phyloP scores from a whole-genome alignment of 2,888 invertebrate species.

The Drosophila rellima region DNA sequence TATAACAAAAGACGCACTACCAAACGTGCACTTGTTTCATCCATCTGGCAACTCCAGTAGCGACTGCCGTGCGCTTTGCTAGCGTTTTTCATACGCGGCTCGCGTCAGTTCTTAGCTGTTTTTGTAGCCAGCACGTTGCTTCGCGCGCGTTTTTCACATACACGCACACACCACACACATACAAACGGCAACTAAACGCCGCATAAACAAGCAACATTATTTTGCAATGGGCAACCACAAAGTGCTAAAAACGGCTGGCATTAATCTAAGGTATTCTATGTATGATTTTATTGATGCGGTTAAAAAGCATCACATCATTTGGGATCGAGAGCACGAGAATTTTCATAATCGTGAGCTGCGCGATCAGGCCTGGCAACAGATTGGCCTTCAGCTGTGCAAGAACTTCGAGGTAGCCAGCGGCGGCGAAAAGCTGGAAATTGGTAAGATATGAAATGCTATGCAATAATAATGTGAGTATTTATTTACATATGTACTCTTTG shows the following conservation, averaged over 20 bases:
- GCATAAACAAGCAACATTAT: slow-evolving; percentile 22
- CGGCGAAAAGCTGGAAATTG: slow-evolving; percentile 65
- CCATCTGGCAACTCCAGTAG: slow-evolving; percentile 44
- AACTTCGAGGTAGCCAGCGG: slow-evolving; percentile 48
- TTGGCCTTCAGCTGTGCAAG: slow-evolving; percentile 61
- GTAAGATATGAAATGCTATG: slow-evolving; percentile 36
- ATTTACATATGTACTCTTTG: neutral
- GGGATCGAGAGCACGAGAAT: slow-evolving; percentile 69
- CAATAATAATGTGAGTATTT: neutral
- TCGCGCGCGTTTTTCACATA: slow-evolving; percentile 45
- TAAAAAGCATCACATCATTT: slow-evolving; percentile 58
- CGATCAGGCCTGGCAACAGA: slow-evolving; percentile 70
- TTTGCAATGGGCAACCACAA: slow-evolving; percentile 69
- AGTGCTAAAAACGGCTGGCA: slow-evolving; percentile 64
- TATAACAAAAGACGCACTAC: neutral
- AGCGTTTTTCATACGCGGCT: slow-evolving; percentile 48
- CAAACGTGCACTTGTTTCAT: slow-evolving; percentile 3
- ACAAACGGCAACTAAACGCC: slow-evolving; percentile 11
- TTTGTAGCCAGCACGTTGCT: slow-evolving; percentile 56
- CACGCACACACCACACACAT: slow-evolving; percentile 10
- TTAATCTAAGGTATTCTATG: slow-evolving; percentile 66
- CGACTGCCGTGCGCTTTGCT: slow-evolving; percentile 59
- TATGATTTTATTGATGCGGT: slow-evolving; percentile 74
- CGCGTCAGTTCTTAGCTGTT: slow-evolving; percentile 56
- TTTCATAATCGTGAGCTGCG: slow-evolving; percentile 71